These are phyloP conservation scores for Blera fallax DNA, from an alignment of 2,888 invertebrate genomes.

Conservation along the genomic window DNA sequence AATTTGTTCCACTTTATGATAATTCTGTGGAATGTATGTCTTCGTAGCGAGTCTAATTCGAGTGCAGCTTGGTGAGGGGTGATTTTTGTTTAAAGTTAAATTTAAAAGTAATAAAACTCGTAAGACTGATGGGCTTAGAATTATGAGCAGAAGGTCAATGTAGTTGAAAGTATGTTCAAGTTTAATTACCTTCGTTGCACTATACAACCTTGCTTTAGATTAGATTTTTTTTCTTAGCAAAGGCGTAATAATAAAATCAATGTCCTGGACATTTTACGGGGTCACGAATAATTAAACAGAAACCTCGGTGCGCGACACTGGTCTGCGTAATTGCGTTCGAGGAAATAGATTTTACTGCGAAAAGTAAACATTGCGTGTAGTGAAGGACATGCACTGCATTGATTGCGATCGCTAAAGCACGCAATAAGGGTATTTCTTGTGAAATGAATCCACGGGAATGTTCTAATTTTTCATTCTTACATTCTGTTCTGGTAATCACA, in stretches of 20 bases:
- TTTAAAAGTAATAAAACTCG: too few species aligned
- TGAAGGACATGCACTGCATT: not conserved
- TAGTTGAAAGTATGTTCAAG: not conserved
- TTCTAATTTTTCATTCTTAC: not conserved
- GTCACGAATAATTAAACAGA: not conserved
- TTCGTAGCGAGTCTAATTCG: conserved; percentile 35
- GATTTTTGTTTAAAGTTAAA: conserved; percentile 4
- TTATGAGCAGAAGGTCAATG: not conserved
- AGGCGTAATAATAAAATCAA: not conserved
- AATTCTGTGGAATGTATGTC: conserved; percentile 53
- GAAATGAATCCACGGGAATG: not conserved
- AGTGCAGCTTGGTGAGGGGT: conserved; percentile 40
- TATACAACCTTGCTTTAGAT: not conserved
- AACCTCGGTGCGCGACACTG: not conserved
- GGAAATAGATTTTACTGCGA: not conserved
- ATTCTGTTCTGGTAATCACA: too few species aligned
- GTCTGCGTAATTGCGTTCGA: not conserved
- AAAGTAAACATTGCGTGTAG: not conserved
- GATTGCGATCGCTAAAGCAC: not conserved
- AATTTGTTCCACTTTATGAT: conserved; percentile 71
- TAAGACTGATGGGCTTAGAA: not conserved
- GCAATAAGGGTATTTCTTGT: not conserved
- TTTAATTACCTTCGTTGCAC: not conserved
- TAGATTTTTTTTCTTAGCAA: not conserved
- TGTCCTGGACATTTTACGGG: not conserved